A percentile compares a stretch with the other conserved stretches of the same genome.
Conservation (phyloP, 2,113 vertebrate genomes). For the Phylloscopus trochiloides region DNA sequence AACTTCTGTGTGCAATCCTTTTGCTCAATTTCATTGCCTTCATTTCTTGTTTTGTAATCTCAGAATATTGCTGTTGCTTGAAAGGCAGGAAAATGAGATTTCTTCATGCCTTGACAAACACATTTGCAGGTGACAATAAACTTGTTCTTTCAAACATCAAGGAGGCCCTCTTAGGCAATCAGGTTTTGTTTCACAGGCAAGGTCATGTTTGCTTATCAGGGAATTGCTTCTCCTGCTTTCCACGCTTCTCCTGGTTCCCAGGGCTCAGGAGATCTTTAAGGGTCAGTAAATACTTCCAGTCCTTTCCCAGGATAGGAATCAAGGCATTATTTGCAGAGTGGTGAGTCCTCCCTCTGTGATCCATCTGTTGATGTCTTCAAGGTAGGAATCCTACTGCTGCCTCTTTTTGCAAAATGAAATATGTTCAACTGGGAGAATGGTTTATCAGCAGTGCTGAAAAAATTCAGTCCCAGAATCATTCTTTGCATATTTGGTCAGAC, state of each 20-base stretch:
- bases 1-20: background rate
- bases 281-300: background rate
- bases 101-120: background rate
- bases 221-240: background rate
- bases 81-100: background rate
- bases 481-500: background rate
- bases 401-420: background rate
- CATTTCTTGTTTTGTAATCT: background rate
- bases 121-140: slow-evolving; percentile 8
- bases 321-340: background rate
- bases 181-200: background rate
- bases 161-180: background rate
- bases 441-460: background rate
- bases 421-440: background rate
- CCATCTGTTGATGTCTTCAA: background rate
- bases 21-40: background rate
- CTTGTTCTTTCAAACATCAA: background rate
- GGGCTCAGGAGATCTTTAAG: background rate
- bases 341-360: background rate
- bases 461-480: background rate
- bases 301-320: background rate
- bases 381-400: background rate
- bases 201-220: slow-evolving; percentile 10
- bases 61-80: background rate
- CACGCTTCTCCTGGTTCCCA: background rate